A percentile compares a stretch with the other conserved stretches of the same genome.
Conservation (phyloP, 1,140 invertebrate species). For the Drosophila lowei region DNA sequence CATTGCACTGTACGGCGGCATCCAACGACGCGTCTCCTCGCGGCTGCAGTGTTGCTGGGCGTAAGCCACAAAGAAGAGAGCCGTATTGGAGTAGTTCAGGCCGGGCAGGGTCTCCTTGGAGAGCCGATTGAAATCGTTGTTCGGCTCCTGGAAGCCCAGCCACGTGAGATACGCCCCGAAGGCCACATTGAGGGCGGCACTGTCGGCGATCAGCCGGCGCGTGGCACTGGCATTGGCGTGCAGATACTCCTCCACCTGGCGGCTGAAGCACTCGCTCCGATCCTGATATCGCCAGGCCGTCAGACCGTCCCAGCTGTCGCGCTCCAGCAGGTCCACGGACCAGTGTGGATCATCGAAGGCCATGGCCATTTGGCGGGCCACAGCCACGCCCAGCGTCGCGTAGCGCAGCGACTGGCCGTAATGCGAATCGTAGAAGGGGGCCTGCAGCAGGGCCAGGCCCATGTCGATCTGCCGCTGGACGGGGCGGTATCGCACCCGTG, state of each 20-base stretch:
- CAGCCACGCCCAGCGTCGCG: slow-evolving; percentile 96
- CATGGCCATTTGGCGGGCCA: slow-evolving; percentile 96
- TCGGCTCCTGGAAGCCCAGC: slow-evolving; percentile 61
- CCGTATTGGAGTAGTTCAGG: slow-evolving; percentile 82
- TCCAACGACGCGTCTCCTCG: slow-evolving; percentile 13
- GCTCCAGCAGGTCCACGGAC: slow-evolving; percentile 88
- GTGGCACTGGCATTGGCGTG: slow-evolving; percentile 85
- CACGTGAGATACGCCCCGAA: slow-evolving; percentile 84
- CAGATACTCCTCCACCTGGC: slow-evolving; percentile 89
- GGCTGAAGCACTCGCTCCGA: slow-evolving; percentile 93
- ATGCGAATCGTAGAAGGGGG: slow-evolving; percentile 94
- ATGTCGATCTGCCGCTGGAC: slow-evolving; percentile 98
- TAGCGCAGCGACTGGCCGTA: slow-evolving; percentile 96
- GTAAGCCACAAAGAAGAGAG: slow-evolving; percentile 90
- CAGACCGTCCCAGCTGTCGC: slow-evolving; percentile 95
- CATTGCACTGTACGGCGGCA: slow-evolving; percentile 40
- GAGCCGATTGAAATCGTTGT: slow-evolving; percentile 58
- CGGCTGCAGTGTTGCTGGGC: slow-evolving; percentile 84
- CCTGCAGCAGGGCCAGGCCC: slow-evolving; percentile 96
- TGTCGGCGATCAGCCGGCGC: slow-evolving; percentile 88
- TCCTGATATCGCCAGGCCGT: slow-evolving; percentile 95
- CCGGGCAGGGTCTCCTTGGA: slow-evolving; percentile 66
- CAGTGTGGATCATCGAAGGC: slow-evolving; percentile 98
- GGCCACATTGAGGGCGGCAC: slow-evolving; percentile 86
- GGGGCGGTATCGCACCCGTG: slow-evolving; percentile 84